Conservation (phyloP, 2,797 vertebrate species). For the Knipowitschia caucasica region DNA sequence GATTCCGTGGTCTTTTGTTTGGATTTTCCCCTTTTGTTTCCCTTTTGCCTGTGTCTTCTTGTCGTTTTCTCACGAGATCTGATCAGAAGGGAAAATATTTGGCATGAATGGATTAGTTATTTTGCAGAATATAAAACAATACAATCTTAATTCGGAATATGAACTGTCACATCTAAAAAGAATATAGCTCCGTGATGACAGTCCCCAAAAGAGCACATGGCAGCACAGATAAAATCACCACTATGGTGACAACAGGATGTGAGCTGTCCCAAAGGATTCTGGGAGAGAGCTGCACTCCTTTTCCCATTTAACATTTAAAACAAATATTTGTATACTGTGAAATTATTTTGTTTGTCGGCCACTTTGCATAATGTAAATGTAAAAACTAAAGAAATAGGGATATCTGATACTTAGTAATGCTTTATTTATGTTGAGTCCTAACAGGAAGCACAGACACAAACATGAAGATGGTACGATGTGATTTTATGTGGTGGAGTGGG, state of each 20-base stretch:
- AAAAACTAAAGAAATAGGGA: slow-evolving; percentile 6
- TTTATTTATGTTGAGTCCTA: slow-evolving; percentile 65
- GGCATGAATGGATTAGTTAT: too few species aligned
- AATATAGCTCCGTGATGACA: slow-evolving; percentile 49
- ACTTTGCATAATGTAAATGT: neutral
- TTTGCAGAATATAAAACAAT: too few species aligned
- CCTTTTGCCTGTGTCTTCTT: slow-evolving; percentile 65
- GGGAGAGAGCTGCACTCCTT: slow-evolving; percentile 63
- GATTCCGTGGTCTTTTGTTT: slow-evolving; percentile 58
- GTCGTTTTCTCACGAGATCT: slow-evolving; percentile 58
- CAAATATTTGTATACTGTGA: slow-evolving; percentile 26
- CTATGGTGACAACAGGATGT: slow-evolving; percentile 74
- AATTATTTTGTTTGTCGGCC: neutral
- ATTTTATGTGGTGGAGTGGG: slow-evolving; percentile 50
- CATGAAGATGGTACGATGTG: slow-evolving; percentile 62
- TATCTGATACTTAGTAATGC: slow-evolving; percentile 46
- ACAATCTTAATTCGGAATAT: slow-evolving; percentile 12
- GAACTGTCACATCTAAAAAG: slow-evolving; percentile 38
- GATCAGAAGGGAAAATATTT: slow-evolving; percentile 28
- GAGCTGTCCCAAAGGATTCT: slow-evolving; percentile 50
- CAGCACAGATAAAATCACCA: slow-evolving; percentile 68
- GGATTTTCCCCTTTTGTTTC: slow-evolving; percentile 60
- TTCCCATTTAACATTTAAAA: slow-evolving; percentile 30
- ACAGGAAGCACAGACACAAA: slow-evolving; percentile 68
- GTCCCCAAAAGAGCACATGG: slow-evolving; percentile 61